Percentiles rank a stretch among this genome's conserved stretches.
Evolutionary conservation across 30 jellyfish, hydroid and myxozoan genomes (phyloP).

Genomic region (Aurelia sp.): DNA sequence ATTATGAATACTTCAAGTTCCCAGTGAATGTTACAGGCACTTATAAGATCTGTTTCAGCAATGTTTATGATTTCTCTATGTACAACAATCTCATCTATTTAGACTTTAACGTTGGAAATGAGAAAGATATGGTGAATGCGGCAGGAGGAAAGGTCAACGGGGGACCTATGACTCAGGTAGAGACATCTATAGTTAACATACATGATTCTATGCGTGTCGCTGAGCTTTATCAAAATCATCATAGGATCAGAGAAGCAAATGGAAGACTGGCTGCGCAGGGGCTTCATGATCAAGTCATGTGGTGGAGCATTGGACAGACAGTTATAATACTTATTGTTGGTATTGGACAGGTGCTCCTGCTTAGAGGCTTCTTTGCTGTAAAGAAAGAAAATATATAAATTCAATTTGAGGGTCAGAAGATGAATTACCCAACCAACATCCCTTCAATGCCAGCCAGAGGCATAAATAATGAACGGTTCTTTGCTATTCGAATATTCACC

Average conservation of each 20-base stretch:
- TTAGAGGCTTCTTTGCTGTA: slow-evolving; percentile 88
- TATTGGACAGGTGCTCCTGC: slow-evolving; percentile 76
- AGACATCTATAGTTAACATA: slow-evolving; percentile 92
- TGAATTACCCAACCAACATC: no score
- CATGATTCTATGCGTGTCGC: slow-evolving; percentile 94
- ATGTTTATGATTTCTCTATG: slow-evolving; percentile 90
- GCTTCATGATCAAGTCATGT: slow-evolving; percentile 79
- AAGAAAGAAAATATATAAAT: slow-evolving; percentile 73
- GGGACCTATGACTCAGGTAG: slow-evolving; percentile 94
- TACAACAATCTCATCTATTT: slow-evolving; percentile 89
- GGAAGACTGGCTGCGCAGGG: slow-evolving; percentile 90
- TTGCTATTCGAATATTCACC: no score
- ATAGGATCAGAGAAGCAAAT: slow-evolving; percentile 95
- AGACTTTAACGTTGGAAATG: slow-evolving; percentile 89
- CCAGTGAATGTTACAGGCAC: slow-evolving; percentile 94
- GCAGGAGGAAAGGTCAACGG: slow-evolving; percentile 49
- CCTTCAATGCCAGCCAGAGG: no score
- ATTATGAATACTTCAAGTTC: slow-evolving; percentile 83
- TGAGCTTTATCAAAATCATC: slow-evolving; percentile 97
- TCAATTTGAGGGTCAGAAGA: no score
- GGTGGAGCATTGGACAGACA: slow-evolving; percentile 98
- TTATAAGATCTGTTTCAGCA: slow-evolving; percentile 95
- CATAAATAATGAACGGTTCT: no score
- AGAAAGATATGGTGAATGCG: slow-evolving; percentile 69
- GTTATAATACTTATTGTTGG: slow-evolving; percentile 70